phyloP scores from a whole-genome alignment of 2,113 vertebrate species.

The Cyanoramphus novaezelandiae region DNA sequence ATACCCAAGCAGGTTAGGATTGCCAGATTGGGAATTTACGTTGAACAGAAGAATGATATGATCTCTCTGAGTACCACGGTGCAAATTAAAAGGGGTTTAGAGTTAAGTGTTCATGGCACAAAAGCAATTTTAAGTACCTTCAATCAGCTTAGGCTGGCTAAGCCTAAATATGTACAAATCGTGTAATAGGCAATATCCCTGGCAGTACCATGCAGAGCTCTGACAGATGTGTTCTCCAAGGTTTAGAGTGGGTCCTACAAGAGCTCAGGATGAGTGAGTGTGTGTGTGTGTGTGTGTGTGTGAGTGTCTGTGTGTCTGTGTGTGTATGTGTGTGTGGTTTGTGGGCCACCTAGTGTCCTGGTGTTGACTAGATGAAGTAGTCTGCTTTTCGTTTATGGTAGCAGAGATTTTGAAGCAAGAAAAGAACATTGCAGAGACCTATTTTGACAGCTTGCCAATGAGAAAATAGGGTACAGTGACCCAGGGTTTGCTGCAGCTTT shows the following conservation, averaged over 20 bases:
- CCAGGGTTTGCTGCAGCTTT: accelerated
- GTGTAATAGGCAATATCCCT: constrained; percentile 78
- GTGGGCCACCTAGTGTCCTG: constrained; percentile 53
- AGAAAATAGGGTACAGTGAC: background rate
- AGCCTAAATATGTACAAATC: constrained; percentile 87
- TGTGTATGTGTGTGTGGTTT: background rate
- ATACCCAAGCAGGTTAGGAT: constrained; percentile 25
- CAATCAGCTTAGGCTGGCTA: constrained; percentile 86
- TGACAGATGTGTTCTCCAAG: background rate
- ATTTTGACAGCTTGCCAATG: background rate
- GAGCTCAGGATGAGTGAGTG: background rate
- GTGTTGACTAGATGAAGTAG: background rate
- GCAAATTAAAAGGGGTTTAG: constrained; percentile 86
- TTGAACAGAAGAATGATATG: constrained; percentile 75
- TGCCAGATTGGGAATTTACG: constrained; percentile 71
- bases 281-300: background rate
- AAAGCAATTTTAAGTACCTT: constrained; percentile 85
- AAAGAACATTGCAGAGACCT: accelerated
- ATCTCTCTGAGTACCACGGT: constrained; percentile 81
- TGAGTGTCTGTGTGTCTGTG: background rate
- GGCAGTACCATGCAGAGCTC: constrained; percentile 77
- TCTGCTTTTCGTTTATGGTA: background rate
- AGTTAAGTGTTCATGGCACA: constrained; percentile 83
- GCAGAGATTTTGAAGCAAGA: background rate
- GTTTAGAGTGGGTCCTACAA: background rate